Percentiles rank a stretch among this genome's conserved stretches.
phyloP scores from a whole-genome alignment of 2,797 vertebrate genomes.

The Chaetophractus vellerosus region DNA sequence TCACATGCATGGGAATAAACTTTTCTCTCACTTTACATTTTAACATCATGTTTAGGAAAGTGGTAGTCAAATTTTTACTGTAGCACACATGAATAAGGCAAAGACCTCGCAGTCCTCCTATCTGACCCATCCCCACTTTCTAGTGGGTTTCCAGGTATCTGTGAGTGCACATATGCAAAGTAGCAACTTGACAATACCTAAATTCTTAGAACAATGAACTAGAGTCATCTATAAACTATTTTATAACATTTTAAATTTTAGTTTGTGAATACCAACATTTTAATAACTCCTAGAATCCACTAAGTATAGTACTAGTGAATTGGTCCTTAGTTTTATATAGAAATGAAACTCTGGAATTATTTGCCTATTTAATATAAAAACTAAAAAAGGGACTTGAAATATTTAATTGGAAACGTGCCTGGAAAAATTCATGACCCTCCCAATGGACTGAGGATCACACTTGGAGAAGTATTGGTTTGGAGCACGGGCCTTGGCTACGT shows the following conservation, averaged over 20 bases:
- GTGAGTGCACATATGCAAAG: neutral
- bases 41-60: neutral
- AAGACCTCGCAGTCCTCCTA: neutral
- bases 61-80: neutral
- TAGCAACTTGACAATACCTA: neutral
- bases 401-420: neutral
- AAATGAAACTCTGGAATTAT: neutral
- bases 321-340: neutral
- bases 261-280: conserved; percentile 30
- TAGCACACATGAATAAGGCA: neutral
- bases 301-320: neutral
- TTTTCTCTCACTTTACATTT: neutral
- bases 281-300: neutral
- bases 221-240: neutral
- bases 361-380: neutral
- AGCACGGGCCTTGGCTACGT: neutral
- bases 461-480: neutral
- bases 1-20: neutral
- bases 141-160: neutral
- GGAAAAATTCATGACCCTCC: neutral
- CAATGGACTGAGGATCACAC: neutral
- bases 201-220: conserved; percentile 14
- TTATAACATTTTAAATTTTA: conserved; percentile 1
- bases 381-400: neutral
- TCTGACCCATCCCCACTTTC: neutral